Evolutionary conservation across 2,113 vertebrate species (phyloP).

Genomic region (Cygnus buccinator): DNA sequence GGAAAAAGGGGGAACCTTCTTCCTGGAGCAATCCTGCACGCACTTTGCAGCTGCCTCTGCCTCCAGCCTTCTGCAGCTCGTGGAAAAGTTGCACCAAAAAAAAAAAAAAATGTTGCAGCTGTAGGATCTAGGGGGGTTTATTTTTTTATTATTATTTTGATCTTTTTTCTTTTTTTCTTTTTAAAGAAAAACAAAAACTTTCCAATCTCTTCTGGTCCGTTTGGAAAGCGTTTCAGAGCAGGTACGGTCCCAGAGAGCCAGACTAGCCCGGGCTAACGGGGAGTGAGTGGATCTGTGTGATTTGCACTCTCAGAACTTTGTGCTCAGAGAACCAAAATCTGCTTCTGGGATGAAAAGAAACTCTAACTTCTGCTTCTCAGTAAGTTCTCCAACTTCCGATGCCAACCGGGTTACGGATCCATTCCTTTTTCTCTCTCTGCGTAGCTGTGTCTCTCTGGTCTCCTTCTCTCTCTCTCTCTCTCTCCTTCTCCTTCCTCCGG

Average conservation of each 20-base stretch:
- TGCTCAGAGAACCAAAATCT: conserved; percentile 56
- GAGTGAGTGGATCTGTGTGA: conserved; percentile 53
- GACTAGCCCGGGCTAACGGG: conserved; percentile 64
- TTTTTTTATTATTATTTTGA: background rate
- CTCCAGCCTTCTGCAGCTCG: conserved; percentile 59
- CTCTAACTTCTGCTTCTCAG: conserved; percentile 74
- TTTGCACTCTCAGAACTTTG: conserved; percentile 59
- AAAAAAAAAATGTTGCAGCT: conserved; percentile 47
- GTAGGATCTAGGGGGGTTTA: conserved; percentile 25
- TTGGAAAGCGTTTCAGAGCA: conserved; percentile 72
- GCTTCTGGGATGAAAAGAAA: conserved; percentile 73
- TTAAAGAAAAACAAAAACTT: background rate
- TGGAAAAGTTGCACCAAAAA: conserved; percentile 68
- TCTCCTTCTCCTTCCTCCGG: background rate
- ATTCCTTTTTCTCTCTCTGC: conserved; percentile 45
- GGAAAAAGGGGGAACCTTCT: conserved; percentile 69
- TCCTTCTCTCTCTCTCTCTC: background rate
- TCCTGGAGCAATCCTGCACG: conserved; percentile 79
- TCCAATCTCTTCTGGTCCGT: conserved; percentile 68
- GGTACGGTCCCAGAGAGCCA: conserved; percentile 70
- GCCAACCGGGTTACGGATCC: conserved; percentile 40
- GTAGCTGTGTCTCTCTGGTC: background rate
- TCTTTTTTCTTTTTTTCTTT: background rate
- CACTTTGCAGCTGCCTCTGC: conserved; percentile 68
- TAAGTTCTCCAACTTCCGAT: conserved; percentile 76